Evolutionary conservation across 2,113 vertebrate genomes (phyloP).

Genomic region (Nymphicus hollandicus): DNA sequence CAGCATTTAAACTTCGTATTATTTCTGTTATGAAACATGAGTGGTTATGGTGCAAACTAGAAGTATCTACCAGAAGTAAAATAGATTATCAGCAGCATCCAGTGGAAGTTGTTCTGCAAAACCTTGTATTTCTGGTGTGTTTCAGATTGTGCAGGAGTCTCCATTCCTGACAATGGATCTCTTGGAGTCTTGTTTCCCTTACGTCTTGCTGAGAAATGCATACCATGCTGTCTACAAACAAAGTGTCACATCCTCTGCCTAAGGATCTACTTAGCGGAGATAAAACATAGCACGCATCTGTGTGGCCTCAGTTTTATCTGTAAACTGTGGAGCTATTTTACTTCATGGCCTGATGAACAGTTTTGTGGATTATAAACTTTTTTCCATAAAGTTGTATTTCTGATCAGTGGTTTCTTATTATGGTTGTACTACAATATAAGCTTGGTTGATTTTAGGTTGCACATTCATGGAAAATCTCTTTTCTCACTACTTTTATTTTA

Average conservation of each 20-base stretch:
- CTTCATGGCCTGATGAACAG: conserved; percentile 77
- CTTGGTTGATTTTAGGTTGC: conserved; percentile 79
- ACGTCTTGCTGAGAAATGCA: conserved; percentile 95
- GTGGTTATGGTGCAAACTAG: not conserved
- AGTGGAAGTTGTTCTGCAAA: not conserved
- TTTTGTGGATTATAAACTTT: conserved; percentile 79
- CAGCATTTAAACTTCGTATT: not conserved
- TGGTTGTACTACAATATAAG: conserved; percentile 75
- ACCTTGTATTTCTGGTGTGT: conserved; percentile 42
- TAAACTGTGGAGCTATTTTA: conserved; percentile 81
- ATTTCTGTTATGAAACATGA: not conserved
- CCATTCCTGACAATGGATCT: conserved; percentile 99
- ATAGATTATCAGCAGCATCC: not conserved
- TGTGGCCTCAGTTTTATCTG: conserved; percentile 78
- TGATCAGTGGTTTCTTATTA: conserved; percentile 80
- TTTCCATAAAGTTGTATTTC: conserved; percentile 78
- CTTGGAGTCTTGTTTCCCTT: conserved; percentile 98
- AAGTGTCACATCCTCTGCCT: conserved; percentile 92
- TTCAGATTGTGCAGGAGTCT: conserved; percentile 98
- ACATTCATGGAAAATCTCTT: conserved; percentile 67
- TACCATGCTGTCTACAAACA: conserved; percentile 99
- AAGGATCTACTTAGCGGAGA: conserved; percentile 69
- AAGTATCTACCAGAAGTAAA: not conserved
- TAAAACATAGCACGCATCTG: conserved; percentile 71
- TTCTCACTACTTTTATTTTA: not conserved